Conservation (phyloP, 2,888 invertebrate species). For the Furcula furcula region DNA sequence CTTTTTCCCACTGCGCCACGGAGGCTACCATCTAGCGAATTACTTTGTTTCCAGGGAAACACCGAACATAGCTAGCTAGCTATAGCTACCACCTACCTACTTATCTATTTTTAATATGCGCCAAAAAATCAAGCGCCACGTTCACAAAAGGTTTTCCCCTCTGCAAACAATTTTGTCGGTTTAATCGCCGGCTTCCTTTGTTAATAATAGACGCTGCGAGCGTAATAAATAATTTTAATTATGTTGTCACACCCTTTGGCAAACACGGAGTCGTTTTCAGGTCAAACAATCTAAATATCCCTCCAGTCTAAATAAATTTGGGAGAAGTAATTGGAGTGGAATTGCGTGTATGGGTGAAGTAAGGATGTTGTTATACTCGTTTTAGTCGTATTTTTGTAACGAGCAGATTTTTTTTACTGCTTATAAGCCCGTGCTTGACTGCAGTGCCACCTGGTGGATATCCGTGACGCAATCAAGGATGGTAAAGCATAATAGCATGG, state of each 20-base stretch:
- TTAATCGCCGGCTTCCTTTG: slow-evolving; percentile 13
- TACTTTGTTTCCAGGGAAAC: no score
- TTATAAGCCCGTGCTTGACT: no score
- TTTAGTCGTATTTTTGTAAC: no score
- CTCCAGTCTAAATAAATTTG: slow-evolving; percentile 7
- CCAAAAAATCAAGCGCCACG: not conserved
- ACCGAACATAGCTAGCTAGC: not conserved
- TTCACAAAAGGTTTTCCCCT: slow-evolving; percentile 1
- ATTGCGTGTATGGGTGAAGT: no score
- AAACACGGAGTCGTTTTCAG: slow-evolving; percentile 9
- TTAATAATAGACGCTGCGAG: slow-evolving; percentile 13
- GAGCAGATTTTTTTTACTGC: no score
- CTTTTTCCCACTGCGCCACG: no score
- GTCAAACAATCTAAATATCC: slow-evolving; percentile 2
- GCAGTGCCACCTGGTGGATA: no score
- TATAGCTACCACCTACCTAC: not conserved
- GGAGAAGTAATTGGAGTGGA: not conserved
- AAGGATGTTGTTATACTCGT: no score
- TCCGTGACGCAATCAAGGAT: no score
- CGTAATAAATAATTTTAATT: slow-evolving; percentile 27
- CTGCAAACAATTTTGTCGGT: slow-evolving; percentile 9
- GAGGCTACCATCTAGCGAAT: no score
- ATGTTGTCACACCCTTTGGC: slow-evolving; percentile 15
- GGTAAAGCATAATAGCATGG: no score
- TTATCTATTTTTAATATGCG: slow-evolving; percentile 2